Conservation (phyloP, 2,797 vertebrate genomes). For the Pelobates cultripes region DNA sequence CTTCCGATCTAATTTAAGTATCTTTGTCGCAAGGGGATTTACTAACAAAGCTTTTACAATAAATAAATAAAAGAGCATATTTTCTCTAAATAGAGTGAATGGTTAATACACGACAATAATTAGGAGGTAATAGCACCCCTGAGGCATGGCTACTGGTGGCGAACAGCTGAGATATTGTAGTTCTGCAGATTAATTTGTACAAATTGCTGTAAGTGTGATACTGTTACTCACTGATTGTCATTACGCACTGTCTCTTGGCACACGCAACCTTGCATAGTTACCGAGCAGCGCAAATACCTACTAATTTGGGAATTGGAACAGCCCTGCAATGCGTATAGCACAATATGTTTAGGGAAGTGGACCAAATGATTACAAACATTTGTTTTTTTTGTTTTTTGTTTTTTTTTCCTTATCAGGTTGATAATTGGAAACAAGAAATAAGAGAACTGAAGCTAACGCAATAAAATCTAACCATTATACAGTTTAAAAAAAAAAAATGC, state of each 20-base stretch:
- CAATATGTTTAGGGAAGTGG: not conserved
- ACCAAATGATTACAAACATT: not conserved
- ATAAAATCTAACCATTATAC: not conserved
- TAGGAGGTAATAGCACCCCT: slow-evolving; percentile 43
- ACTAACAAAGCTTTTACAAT: slow-evolving; percentile 8
- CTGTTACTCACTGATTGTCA: slow-evolving; percentile 42
- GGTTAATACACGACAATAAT: slow-evolving; percentile 54
- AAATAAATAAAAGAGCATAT: slow-evolving; percentile 29
- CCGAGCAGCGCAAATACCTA: not conserved
- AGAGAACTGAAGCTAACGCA: not conserved
- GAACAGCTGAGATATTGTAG: slow-evolving; percentile 47
- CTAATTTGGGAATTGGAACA: slow-evolving; percentile 6
- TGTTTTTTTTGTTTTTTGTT: not conserved
- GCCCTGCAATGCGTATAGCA: not conserved
- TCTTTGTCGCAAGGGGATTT: no score
- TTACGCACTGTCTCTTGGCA: slow-evolving; percentile 41
- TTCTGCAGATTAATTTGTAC: slow-evolving; percentile 47
- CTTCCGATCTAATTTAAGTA: no score
- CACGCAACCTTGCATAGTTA: not conserved
- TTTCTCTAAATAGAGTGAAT: slow-evolving; percentile 49
- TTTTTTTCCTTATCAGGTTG: not conserved
- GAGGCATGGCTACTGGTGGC: slow-evolving; percentile 41
- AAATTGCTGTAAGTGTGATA: slow-evolving; percentile 53
- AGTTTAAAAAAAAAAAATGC: not conserved
- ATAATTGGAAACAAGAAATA: not conserved